These are phyloP conservation scores for Aphelenchoides bicaudatus DNA, from an alignment of 2,888 invertebrate genomes.

Conservation along the genomic window DNA sequence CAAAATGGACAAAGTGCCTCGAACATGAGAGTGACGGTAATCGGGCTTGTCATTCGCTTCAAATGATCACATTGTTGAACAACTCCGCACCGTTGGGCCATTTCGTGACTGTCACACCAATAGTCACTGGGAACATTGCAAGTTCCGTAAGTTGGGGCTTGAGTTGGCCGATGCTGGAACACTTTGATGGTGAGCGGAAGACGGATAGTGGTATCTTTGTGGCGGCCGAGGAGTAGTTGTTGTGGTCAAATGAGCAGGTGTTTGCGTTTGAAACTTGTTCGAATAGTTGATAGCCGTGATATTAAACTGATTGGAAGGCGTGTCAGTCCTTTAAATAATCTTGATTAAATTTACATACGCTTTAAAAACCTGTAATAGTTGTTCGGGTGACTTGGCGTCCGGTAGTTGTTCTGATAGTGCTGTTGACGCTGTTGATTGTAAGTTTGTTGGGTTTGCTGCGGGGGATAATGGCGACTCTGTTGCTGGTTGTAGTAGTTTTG, in stretches of 20 bases:
- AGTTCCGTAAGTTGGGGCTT: conserved; percentile 1
- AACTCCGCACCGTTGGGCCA: conserved; percentile 52
- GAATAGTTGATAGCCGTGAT: neutral
- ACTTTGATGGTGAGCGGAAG: neutral
- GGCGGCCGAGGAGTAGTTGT: neutral
- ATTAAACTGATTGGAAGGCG: no score
- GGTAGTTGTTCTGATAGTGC: conserved; percentile 1
- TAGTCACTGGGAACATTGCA: conserved; percentile 43
- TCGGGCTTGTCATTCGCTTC: conserved; percentile 41
- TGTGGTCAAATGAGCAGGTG: neutral
- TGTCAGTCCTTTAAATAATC: neutral
- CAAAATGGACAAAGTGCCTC: conserved; percentile 59
- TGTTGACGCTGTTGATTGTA: no score
- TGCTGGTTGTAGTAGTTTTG: conserved; percentile 11
- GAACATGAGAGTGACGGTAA: conserved; percentile 56
- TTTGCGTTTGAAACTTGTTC: neutral
- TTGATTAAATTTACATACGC: no score
- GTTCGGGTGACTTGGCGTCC: neutral
- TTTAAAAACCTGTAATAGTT: neutral
- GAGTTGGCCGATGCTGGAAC: neutral
- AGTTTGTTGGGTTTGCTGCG: conserved; percentile 10
- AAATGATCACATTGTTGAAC: conserved; percentile 48
- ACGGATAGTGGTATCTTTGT: neutral
- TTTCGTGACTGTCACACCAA: conserved; percentile 49
- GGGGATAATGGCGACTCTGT: conserved; percentile 1